Base-by-base conservation (phyloP, 1,140 invertebrate genomes). In the Pogonomyrmex barbatus region DNA sequence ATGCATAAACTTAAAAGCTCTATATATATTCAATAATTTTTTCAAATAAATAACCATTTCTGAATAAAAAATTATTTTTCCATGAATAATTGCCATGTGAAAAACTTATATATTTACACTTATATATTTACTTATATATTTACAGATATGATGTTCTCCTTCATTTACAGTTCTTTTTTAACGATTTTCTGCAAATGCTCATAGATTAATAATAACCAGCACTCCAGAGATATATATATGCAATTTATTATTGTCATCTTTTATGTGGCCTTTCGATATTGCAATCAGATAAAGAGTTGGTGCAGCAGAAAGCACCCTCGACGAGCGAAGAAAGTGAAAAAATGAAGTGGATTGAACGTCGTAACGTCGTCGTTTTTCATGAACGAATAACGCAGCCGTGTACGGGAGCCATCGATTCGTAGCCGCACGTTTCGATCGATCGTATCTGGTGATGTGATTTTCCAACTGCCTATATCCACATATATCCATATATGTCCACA, bases 331-430 rank as follows among this genome's bases (percentile, higher is more conserved):
- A 78, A 78, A 78, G 82, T 85, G 73, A 85, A 85, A 85, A 39
- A 85, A 78, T 30, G 78, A 81, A 81, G 65, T 56, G 63, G 78
- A 75, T 84, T 50, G 70, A 84, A 47, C 71, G 70, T 71, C 78
- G 76, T 81, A 81, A 81, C 52, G 67, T 63, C 54, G 70, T 36
- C 81, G 71, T 84, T 84, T 76, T 84, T 84, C 45, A 76, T 52
- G 71, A 76, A 76, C 54, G 70, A 75, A 62, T 76, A 76, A 75
- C 47, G 73, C 56, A 52, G 56, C 42, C 33, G 17, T 47, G 54
- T 33, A 33, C 70, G 54, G 12, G 45, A 63, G 45, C 54, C 24
- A 84, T 84, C 56, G 82, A 85, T 78, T 85, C 24, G 71, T 47
- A 14, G 17, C 33, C 70, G 50, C 62, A n/a, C 14, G 42, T 39